Percentiles rank a stretch among this genome's conserved stretches.
These are phyloP conservation scores for Aphis craccivora DNA, from an alignment of 1,140 invertebrate species.

Conservation along the genomic window DNA sequence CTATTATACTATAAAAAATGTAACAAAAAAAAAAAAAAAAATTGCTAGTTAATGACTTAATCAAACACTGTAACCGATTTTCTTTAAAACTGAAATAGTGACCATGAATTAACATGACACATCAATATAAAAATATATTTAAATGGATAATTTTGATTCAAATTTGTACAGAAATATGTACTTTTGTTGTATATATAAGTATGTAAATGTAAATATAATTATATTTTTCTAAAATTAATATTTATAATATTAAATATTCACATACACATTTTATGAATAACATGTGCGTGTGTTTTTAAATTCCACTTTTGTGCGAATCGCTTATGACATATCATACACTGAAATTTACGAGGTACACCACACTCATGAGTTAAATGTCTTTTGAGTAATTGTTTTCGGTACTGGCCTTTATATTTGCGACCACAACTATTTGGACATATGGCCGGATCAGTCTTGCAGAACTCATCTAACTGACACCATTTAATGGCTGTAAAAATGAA, in stretches of 20 bases:
- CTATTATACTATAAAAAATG: background rate
- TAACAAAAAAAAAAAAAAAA: background rate
- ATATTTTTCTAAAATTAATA: background rate
- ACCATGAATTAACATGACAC: background rate
- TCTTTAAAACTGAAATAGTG: background rate
- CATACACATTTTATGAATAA: constrained; percentile 7
- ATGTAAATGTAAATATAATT: background rate
- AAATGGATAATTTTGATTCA: background rate
- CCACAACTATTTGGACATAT: constrained; percentile 62
- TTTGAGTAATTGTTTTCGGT: constrained; percentile 63
- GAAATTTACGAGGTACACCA: constrained; percentile 63
- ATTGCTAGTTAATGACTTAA: background rate
- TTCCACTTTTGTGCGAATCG: constrained; percentile 58
- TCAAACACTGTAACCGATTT: background rate
- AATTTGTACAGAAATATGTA: background rate
- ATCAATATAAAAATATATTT: background rate
- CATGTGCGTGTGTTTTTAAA: constrained; percentile 57
- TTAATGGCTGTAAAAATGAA: constrained; percentile 31
- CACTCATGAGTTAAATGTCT: constrained; percentile 72
- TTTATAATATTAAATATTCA: background rate
- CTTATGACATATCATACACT: constrained; percentile 60
- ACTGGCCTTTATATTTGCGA: constrained; percentile 60
- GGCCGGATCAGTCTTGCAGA: constrained; percentile 41
- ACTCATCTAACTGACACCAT: constrained; percentile 20
- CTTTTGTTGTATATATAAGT: background rate